These are phyloP conservation scores for Luperina nickerlii DNA, from an alignment of 2,888 invertebrate species.

Conservation along the genomic window DNA sequence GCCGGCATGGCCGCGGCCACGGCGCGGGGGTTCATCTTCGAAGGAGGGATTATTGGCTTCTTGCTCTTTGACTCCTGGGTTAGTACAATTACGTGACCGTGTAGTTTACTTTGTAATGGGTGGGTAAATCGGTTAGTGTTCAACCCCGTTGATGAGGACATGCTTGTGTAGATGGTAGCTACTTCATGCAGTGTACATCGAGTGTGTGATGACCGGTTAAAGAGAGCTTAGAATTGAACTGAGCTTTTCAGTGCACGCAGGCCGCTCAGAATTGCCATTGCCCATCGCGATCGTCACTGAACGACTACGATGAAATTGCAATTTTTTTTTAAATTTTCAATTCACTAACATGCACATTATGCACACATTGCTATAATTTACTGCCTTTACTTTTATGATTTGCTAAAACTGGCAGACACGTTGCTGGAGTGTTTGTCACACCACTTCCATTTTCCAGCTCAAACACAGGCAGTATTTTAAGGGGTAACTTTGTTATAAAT, in stretches of 20 bases:
- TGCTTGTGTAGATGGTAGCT: constrained; percentile 31
- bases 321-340: constrained; percentile 9
- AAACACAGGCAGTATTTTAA: not conserved
- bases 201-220: not conserved
- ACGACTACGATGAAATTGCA: not conserved
- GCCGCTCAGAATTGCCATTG: not conserved
- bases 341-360: not conserved
- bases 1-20: constrained; percentile 88
- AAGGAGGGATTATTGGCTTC: constrained; percentile 88
- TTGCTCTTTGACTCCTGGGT: constrained; percentile 85
- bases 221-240: constrained; percentile 1
- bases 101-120: constrained; percentile 39
- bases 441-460: not conserved
- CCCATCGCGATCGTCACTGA: not conserved
- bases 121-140: constrained; percentile 44
- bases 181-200: constrained; percentile 33
- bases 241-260: not conserved
- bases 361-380: not conserved
- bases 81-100: constrained; percentile 42
- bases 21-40: constrained; percentile 84
- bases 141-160: constrained; percentile 28
- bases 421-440: not conserved
- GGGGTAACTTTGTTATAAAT: not conserved
- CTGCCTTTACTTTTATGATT: not conserved
- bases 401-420: not conserved